Evolutionary conservation across 2,797 vertebrate genomes (phyloP), one percentile per base, ranked within the genome.

Genomic region (Leptatherina wallacei): DNA sequence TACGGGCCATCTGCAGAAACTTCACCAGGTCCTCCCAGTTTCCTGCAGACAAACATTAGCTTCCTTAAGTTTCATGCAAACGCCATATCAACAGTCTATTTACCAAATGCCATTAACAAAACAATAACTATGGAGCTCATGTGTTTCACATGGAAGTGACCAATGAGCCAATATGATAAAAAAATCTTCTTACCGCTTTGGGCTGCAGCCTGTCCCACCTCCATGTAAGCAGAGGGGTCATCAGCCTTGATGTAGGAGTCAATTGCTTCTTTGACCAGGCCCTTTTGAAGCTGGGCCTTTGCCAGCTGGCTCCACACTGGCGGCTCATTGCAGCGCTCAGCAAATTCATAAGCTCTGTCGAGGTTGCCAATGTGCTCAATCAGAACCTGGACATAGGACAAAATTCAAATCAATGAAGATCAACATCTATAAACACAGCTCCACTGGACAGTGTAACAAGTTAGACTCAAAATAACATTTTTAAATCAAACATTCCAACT

Each of bases 171-270:
- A 13, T 9, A 18, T 11, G 1, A 40, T 6, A 3, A 3, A 35
- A 35, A 61, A 24, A 40, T 58, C 4, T 16, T 77, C 92, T 66
- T 94, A 99, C 98, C 97, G 5, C 98, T 99, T 75, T 97, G 95
- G 63, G 98, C 97, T 72, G 98, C 98, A 84, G 97, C 97, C 85
- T 99, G 97, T 85, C 99, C 98, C 80, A 99, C 98, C 90, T 99
- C 98, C 97, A 99, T 99, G 91, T 99, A 99, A 0, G 98, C 97
- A 18, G 98, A 99, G 51, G 98, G 98, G 89, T 99, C 98, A 70
- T 99, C 98, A 36, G 98, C 98, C 92, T 99, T 99, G 83, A 99
- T 99, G 69, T 99, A 99, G 0, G 98, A 99, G 92, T 99, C 98
- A 54, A 99, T 99, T 24, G 98, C 97, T 93, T 99, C 98, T 85